A percentile compares a stretch with the other conserved stretches of the same genome.
These are phyloP conservation scores for Diaperis boleti DNA, from an alignment of 2,888 invertebrate species.

Conservation along the genomic window DNA sequence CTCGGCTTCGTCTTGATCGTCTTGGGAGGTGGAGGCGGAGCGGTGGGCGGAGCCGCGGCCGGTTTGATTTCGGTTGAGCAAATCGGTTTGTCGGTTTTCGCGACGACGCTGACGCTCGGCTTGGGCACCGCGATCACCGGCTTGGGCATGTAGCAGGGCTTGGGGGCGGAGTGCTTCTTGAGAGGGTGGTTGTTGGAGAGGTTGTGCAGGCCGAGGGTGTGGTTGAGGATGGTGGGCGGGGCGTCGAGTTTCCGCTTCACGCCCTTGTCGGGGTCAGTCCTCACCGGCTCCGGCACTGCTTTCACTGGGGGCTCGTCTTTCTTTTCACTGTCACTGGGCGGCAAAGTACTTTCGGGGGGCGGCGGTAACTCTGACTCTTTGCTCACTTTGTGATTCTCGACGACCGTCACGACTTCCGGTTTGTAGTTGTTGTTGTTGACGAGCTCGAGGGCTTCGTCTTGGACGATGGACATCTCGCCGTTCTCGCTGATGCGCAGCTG, in stretches of 20 bases:
- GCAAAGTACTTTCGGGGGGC: background rate
- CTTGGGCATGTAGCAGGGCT: conserved; percentile 59
- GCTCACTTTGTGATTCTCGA: conserved; percentile 32
- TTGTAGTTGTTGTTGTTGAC: conserved; percentile 47
- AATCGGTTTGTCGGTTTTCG: conserved; percentile 23
- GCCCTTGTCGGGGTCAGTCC: conserved; percentile 1
- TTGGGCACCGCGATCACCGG: conserved; percentile 59
- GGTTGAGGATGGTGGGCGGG: conserved; percentile 57
- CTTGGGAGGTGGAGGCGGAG: conserved; percentile 48
- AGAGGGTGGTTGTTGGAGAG: conserved; percentile 63
- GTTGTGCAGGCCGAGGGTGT: conserved; percentile 59
- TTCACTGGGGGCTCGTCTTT: conserved; percentile 36
- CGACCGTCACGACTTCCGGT: conserved; percentile 43
- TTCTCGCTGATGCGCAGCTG: conserved; percentile 75
- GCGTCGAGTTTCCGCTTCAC: conserved; percentile 45
- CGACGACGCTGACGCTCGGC: conserved; percentile 35
- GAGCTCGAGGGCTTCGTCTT: conserved; percentile 46
- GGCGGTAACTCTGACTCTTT: conserved; percentile 56
- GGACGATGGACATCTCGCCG: conserved; percentile 73
- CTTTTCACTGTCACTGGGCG: conserved; percentile 39
- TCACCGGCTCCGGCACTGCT: too few species aligned
- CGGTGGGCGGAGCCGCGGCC: conserved; percentile 29
- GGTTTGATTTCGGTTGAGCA: conserved; percentile 12
- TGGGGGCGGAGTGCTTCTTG: conserved; percentile 57
- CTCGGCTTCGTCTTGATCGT: conserved; percentile 55